A percentile compares a stretch with the other conserved stretches of the same genome.
These are phyloP conservation scores for Dromas ardeola DNA, from an alignment of 2,113 vertebrate species.

Conservation along the genomic window DNA sequence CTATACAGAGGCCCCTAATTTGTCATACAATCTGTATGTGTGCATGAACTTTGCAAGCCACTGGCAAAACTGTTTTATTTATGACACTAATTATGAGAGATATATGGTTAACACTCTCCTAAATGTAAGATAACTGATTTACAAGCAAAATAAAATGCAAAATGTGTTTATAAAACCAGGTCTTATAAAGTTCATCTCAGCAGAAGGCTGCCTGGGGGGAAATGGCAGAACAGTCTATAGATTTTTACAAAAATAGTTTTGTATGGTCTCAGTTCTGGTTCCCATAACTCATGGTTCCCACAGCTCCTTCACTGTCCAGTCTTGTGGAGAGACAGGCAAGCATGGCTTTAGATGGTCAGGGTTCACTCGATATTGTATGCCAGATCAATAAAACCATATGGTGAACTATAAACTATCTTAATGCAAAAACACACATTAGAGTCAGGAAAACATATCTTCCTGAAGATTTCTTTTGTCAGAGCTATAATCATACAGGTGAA, in stretches of 20 bases:
- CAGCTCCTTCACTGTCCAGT: neutral
- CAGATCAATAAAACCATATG: neutral
- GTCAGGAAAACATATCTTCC: neutral
- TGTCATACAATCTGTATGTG: neutral
- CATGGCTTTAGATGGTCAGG: neutral
- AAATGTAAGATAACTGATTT: neutral
- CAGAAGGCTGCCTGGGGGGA: neutral
- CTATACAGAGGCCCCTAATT: neutral
- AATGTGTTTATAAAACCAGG: neutral
- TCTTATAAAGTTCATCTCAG: neutral
- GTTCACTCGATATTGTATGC: neutral
- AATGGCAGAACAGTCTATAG: neutral
- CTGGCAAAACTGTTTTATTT: neutral
- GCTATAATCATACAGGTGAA: neutral
- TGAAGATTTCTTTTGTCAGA: neutral
- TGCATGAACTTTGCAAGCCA: neutral
- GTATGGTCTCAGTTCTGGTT: neutral
- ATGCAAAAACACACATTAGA: neutral
- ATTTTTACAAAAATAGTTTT: neutral
- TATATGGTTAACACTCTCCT: too few relatives aligned
- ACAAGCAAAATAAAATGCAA: neutral
- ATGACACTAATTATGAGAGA: neutral
- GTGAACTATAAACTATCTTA: neutral
- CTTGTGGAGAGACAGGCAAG: neutral
- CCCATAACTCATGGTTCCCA: neutral